A percentile compares a stretch with the other conserved stretches of the same genome.
These are phyloP conservation scores for Ernsta delagoae DNA, from an alignment of 2,888 invertebrate genomes.

Conservation along the genomic window DNA sequence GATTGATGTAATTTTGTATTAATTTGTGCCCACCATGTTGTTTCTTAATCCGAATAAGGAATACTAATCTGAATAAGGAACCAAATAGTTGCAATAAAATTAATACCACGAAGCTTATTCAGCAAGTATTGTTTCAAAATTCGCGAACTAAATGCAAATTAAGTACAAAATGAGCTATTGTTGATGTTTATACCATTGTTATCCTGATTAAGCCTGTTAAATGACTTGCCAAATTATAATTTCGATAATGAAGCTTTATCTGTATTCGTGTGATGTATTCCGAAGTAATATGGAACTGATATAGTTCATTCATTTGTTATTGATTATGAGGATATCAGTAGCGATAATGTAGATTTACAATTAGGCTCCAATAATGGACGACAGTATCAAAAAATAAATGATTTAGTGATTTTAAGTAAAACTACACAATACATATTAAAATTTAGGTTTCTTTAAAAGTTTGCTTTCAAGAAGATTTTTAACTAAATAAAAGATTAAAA, in stretches of 20 bases:
- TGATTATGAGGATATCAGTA: no score
- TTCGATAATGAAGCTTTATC: not conserved
- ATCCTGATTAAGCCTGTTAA: not conserved
- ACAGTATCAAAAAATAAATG: no score
- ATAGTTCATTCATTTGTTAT: not conserved
- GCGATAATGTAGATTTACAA: no score
- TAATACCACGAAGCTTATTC: not conserved
- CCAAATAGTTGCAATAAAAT: not conserved
- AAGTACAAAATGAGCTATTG: slow-evolving; percentile 1
- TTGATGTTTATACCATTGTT: not conserved
- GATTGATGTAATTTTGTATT: no score
- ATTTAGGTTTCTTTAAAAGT: no score
- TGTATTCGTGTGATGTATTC: not conserved
- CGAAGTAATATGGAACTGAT: not conserved
- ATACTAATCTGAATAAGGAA: not conserved
- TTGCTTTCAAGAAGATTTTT: no score
- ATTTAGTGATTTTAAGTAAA: no score
- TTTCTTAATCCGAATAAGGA: no score
- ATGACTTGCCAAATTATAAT: not conserved
- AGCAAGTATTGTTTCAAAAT: not conserved
- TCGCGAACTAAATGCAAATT: not conserved
- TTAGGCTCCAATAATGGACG: no score
- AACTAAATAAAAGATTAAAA: no score
- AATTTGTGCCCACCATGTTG: no score
- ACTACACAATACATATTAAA: no score